These are phyloP conservation scores for Napeogenes inachia DNA, from an alignment of 2,888 invertebrate genomes.

Conservation along the genomic window DNA sequence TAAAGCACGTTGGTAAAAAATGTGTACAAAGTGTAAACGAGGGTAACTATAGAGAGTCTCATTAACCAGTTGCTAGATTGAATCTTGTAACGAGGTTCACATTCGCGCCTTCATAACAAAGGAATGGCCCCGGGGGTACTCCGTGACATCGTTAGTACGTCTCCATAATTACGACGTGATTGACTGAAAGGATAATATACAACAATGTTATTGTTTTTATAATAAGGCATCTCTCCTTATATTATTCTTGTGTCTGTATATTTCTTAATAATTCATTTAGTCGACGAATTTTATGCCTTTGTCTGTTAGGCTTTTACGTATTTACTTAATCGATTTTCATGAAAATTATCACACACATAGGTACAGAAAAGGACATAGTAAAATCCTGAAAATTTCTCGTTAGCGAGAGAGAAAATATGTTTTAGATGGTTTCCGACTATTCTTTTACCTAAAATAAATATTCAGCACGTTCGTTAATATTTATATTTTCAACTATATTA, in stretches of 20 bases:
- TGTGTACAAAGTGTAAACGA: slow-evolving; percentile 17
- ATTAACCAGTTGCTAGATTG: slow-evolving; percentile 27
- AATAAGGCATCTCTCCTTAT: not conserved
- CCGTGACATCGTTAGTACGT: slow-evolving; percentile 41
- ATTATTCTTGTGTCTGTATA: not conserved
- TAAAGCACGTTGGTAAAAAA: slow-evolving; percentile 11
- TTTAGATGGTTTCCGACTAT: too few relatives aligned
- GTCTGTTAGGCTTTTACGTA: too few relatives aligned
- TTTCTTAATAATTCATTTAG: too few relatives aligned
- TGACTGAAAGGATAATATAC: slow-evolving; percentile 32
- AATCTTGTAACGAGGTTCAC: slow-evolving; percentile 31
- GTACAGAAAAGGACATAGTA: too few relatives aligned
- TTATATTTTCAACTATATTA: too few relatives aligned
- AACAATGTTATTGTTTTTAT: slow-evolving; percentile 12
- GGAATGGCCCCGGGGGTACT: slow-evolving; percentile 41
- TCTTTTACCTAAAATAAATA: too few relatives aligned
- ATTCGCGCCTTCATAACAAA: slow-evolving; percentile 47
- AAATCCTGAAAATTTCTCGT: too few relatives aligned
- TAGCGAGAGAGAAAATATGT: too few relatives aligned
- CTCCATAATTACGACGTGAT: slow-evolving; percentile 38
- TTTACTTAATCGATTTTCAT: too few relatives aligned
- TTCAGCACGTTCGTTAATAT: too few relatives aligned
- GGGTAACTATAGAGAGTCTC: slow-evolving; percentile 20
- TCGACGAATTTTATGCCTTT: too few relatives aligned
- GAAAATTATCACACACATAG: too few relatives aligned